Base-by-base conservation (phyloP, 2,888 invertebrate genomes). In the Onthophagus sagittarius region DNA sequence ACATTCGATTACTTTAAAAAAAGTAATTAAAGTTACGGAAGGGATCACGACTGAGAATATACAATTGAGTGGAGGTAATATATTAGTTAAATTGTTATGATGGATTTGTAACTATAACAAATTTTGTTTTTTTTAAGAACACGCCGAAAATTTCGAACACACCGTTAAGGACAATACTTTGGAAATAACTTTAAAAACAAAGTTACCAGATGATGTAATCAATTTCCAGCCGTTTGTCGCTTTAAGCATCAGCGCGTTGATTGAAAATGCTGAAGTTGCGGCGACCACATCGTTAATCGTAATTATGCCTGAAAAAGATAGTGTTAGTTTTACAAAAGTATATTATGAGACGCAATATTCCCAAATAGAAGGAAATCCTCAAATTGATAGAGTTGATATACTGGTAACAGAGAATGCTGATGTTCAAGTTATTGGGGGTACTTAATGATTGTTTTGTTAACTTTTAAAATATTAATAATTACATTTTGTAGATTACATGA, bases 171-270 rank as follows among this genome's bases (percentile, higher is more conserved):
- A 33, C 9, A 63, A 31, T n/a, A 15, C 53, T 32, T 53, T 74
- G 7, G 39, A 62, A 7, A 15, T 78, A 7, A 65, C 5, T 11
- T 64, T 77, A n/a, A 39, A 0, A 2, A 64, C 14, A 4, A 65
- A 74, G 11, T 72, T 87, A 7, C 82, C 85, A 5, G 82, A 82
- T n/a, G 80, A 73, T 69, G 79, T 82, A 73, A 80, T 86, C 77
- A 77, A 75, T 74, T 79, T 84, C 67, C 84, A 85, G 77, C 82
- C 81, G 79, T 78, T 83, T 75, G 75, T 87, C 73, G 76, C 81
- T 23, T 77, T 87, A 70, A 83, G 79, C 32, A 76, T 87, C 11
- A 78, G 78, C 71, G 87, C 87, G 72, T 80, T 81, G 73, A n/a
- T 70, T 39, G 71, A 79, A 9, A 82, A 83, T 74, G 83, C 86